phyloP scores from a whole-genome alignment of 1,140 invertebrate species.

The Phenacoccus solenopsis region DNA sequence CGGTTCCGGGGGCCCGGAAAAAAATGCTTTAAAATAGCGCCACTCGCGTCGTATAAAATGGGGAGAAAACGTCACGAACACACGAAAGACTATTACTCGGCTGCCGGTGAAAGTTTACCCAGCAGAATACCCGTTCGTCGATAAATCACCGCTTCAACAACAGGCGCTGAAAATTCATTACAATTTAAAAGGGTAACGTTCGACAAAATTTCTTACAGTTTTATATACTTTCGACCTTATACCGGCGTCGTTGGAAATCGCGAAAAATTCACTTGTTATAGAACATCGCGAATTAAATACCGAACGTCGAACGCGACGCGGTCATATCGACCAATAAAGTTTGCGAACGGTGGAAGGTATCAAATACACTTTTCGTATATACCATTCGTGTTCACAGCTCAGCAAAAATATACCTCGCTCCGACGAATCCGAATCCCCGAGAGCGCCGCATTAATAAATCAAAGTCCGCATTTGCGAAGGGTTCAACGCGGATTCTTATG shows the following conservation, averaged over 20 bases:
- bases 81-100: not conserved
- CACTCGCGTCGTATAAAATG: not conserved
- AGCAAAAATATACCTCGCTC: not conserved
- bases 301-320: no score
- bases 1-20: no score
- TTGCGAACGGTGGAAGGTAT: not conserved
- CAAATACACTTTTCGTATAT: not conserved
- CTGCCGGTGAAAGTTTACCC: not conserved
- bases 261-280: not conserved
- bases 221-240: not conserved
- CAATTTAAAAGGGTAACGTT: constrained; percentile 11
- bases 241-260: not conserved
- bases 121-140: not conserved
- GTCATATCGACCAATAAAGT: not conserved
- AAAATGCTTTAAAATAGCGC: not conserved
- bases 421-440: not conserved
- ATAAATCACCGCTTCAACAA: constrained; percentile 6
- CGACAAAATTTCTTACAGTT: not conserved
- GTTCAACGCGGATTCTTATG: constrained; percentile 13
- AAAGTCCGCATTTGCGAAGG: not conserved
- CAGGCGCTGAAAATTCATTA: constrained; percentile 16
- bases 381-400: not conserved
- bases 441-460: not conserved
- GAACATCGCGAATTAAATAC: not conserved
- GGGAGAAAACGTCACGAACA: constrained; percentile 7